These are phyloP conservation scores for Galeopterus variegatus DNA, from an alignment of 2,113 vertebrate genomes.

Conservation along the genomic window DNA sequence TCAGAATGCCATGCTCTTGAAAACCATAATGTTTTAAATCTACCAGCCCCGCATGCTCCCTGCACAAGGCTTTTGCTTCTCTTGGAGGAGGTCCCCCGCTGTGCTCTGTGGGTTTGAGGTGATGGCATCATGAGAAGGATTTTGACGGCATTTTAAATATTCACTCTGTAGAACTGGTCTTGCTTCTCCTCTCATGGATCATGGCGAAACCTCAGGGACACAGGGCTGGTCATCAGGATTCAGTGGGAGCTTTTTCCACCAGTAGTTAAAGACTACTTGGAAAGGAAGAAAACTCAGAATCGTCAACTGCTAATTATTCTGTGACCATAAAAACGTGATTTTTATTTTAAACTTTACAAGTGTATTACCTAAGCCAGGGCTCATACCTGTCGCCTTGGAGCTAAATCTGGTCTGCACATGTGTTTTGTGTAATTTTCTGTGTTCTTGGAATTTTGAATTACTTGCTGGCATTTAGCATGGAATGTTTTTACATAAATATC, in stretches of 20 bases:
- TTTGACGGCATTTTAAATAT: too few species aligned
- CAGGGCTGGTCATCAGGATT: not conserved
- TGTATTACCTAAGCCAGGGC: not conserved
- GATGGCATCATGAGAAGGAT: fast-evolving
- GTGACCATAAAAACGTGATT: too few species aligned
- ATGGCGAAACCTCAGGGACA: not conserved
- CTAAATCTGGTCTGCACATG: fast-evolving
- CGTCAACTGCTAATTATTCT: not conserved
- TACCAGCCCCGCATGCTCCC: not conserved
- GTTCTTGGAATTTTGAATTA: too few species aligned
- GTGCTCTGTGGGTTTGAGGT: too few species aligned
- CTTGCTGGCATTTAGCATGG: not conserved
- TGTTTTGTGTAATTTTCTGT: not conserved
- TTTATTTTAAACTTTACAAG: not conserved
- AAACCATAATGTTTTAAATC: not conserved
- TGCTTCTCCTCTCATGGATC: too few species aligned
- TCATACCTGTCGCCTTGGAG: not conserved
- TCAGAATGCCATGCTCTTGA: fast-evolving
- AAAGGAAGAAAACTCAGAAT: not conserved
- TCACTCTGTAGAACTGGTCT: too few species aligned
- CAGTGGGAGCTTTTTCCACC: not conserved
- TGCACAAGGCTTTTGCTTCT: not conserved
- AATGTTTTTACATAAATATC: not conserved
- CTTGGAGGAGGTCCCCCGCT: not conserved
- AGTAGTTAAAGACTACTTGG: not conserved